phyloP scores from a whole-genome alignment of 2,113 vertebrate species.

The Lophura nycthemera region DNA sequence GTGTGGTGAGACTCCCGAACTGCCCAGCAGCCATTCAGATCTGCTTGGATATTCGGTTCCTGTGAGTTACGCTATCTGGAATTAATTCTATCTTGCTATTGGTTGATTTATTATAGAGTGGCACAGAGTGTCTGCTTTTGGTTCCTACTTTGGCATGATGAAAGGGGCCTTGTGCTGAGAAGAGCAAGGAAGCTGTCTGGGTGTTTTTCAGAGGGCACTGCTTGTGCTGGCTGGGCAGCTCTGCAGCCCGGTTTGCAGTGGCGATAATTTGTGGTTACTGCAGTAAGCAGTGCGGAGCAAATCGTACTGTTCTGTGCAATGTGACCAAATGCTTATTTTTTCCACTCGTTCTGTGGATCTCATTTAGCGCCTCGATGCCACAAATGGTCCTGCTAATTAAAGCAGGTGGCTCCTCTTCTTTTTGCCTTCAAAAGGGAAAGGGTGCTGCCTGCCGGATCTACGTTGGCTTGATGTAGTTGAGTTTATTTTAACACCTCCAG shows the following conservation, averaged over 20 bases:
- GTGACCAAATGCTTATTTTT: conserved; percentile 29
- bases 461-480: neutral
- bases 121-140: neutral
- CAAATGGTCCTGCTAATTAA: conserved; percentile 28
- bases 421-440: conserved; percentile 11
- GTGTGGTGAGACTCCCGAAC: neutral
- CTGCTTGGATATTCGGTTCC: neutral
- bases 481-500: neutral
- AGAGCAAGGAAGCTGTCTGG: neutral
- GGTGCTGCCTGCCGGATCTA: neutral
- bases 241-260: neutral
- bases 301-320: neutral
- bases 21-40: neutral
- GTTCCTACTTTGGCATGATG: neutral
- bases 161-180: neutral
- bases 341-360: neutral
- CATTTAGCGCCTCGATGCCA: neutral
- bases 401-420: neutral
- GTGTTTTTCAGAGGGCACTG: neutral
- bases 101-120: neutral
- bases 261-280: neutral
- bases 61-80: conserved; percentile 1
- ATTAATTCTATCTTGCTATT: neutral
- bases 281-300: neutral
- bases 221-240: neutral